Conservation (phyloP, 2,888 invertebrate species). For the Acanthoscelides obtectus region DNA sequence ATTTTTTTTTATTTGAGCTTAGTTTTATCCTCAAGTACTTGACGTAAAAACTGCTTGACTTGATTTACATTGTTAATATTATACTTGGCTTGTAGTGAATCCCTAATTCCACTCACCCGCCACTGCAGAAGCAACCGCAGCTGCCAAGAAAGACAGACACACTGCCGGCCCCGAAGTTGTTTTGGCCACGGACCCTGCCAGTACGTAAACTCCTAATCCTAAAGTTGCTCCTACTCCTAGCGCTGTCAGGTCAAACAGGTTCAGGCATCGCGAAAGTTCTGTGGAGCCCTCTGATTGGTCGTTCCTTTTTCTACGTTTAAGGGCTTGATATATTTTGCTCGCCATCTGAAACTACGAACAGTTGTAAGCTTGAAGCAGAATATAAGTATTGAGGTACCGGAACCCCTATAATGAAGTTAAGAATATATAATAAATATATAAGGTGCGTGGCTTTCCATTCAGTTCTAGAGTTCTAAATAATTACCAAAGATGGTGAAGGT, state of each 20-base stretch:
- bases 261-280: conserved; percentile 64
- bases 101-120: conserved; percentile 60
- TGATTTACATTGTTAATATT: too few species aligned
- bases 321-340: conserved; percentile 30
- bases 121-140: conserved; percentile 88
- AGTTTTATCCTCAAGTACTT: too few species aligned
- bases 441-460: too few species aligned
- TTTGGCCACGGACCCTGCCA: conserved; percentile 86
- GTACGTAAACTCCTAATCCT: conserved; percentile 91
- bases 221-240: conserved; percentile 85
- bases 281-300: conserved; percentile 36
- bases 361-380: too few species aligned
- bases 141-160: conserved; percentile 83
- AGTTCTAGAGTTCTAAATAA: too few species aligned
- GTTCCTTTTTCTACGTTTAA: conserved; percentile 48
- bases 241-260: conserved; percentile 78
- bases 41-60: too few species aligned
- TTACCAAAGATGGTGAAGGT: too few species aligned
- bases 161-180: conserved; percentile 88
- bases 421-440: too few species aligned
- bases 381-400: too few species aligned
- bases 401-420: too few species aligned
- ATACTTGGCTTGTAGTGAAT: background rate
- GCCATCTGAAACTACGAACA: conserved; percentile 31
- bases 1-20: background rate